Base-by-base conservation (phyloP, 2,113 vertebrate species). In the Helogale parvula region DNA sequence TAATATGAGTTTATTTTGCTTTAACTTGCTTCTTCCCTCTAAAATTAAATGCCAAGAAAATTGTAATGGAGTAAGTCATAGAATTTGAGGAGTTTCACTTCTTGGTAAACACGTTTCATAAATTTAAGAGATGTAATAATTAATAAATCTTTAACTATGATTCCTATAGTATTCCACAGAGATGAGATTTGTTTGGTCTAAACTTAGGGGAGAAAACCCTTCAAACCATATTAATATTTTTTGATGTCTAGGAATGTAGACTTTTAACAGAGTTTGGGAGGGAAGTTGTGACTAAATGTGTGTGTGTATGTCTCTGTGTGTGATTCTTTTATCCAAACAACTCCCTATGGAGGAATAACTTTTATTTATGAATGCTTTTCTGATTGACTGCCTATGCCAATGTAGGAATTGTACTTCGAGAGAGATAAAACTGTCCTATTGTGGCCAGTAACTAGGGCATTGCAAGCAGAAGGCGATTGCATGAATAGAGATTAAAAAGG, bases 11-110 rank as follows among this genome's bases (percentile, higher is more conserved):
- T 85, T 95, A 72, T 94, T 93, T 97, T 69, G 31, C 68, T 60
- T 41, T 65, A 80, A 38, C 41, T 52, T 91, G 2, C 68, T 92
- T 88, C 45, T 96, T 82, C 35, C 27, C 12, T 91, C 14, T 91
- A 83, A 82, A 94, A 79, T 77, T 93, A 89, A 82, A 97, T 50
- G 17, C 14, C 52, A 54, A 54, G 81, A 90, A 90, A 92, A 74
- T 85, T 76, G 31, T 45, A 88, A 41, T 12, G 82, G 21, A 93
- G 35, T 66, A 69, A 87, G 80, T 84, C 54, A 80, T 69, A 11
- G 4, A 80, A 50, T 60, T 91, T 91, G 71, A 93, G 33, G 25
- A 93, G 7, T 38, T 66, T 25, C 14, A 38, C 63, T 60, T 93
- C 81, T 57, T 33, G 35, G 21, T 57, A 90, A 41, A 35, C 3